Conservation (phyloP, 2,113 vertebrate species). For the Emydocephalus ijimae region DNA sequence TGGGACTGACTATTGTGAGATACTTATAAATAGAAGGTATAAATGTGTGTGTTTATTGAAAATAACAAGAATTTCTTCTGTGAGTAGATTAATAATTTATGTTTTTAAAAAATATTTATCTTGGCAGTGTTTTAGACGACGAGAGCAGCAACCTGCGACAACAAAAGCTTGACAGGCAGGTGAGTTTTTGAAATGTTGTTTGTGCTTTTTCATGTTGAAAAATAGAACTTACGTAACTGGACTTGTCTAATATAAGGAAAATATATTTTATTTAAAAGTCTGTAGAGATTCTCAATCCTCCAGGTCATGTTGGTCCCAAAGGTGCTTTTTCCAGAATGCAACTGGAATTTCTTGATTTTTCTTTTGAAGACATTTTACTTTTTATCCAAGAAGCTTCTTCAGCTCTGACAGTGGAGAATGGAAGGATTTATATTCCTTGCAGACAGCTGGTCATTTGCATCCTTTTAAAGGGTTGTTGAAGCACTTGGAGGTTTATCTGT, state of each 20-base stretch:
- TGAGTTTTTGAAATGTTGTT: constrained; percentile 59
- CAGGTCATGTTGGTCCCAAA: no score
- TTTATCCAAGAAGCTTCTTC: no score
- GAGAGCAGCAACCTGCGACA: constrained; percentile 92
- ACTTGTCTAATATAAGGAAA: neutral
- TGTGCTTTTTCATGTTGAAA: constrained; percentile 4
- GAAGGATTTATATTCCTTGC: no score
- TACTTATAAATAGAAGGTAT: neutral
- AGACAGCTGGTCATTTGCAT: no score
- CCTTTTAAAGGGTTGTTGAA: no score
- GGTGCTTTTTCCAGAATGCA: no score
- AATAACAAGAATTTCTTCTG: constrained; percentile 9
- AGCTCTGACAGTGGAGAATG: no score
- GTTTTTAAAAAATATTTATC: constrained; percentile 41
- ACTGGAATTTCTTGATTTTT: no score
- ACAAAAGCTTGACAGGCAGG: constrained; percentile 98
- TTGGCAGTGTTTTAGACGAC: constrained; percentile 93
- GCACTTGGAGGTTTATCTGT: no score
- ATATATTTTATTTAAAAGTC: neutral
- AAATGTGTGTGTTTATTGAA: neutral
- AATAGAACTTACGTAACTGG: neutral
- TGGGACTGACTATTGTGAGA: neutral
- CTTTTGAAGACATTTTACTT: no score
- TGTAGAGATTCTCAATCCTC: no score
- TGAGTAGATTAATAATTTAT: neutral